Conservation (phyloP, 2,888 invertebrate species). For the Anagyrus pseudococci region DNA sequence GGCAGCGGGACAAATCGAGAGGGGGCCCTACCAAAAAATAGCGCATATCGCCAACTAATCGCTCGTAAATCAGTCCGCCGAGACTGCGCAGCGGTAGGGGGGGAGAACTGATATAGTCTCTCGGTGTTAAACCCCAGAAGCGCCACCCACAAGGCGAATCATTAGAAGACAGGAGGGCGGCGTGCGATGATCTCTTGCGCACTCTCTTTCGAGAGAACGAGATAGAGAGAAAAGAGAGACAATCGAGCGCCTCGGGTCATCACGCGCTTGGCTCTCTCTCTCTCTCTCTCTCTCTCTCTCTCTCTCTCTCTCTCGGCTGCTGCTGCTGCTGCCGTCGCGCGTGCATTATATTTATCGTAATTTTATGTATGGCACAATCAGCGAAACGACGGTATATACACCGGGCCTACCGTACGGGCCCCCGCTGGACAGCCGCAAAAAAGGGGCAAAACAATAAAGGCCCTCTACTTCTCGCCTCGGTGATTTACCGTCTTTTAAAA, state of each 20-base stretch:
- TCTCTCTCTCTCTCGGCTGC: too few species aligned
- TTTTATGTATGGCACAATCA: constrained; percentile 61
- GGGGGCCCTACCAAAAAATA: neutral
- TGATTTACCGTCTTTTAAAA: constrained; percentile 57
- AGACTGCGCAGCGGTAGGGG: neutral
- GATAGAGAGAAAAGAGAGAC: constrained; percentile 21
- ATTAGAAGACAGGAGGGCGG: neutral
- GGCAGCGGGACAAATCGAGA: too few species aligned
- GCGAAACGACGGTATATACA: constrained; percentile 36
- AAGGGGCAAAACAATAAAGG: constrained; percentile 48
- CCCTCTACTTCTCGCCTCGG: too few species aligned
- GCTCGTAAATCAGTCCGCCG: neutral
- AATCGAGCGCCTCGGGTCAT: constrained; percentile 36
- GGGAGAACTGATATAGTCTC: too few species aligned
- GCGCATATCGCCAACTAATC: neutral
- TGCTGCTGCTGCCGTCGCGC: too few species aligned
- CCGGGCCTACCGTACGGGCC: neutral
- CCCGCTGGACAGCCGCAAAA: constrained; percentile 31
- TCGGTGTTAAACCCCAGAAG: constrained; percentile 5
- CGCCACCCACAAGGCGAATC: constrained; percentile 37
- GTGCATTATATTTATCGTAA: constrained; percentile 58
- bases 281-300: too few species aligned
- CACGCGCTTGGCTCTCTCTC: too few species aligned
- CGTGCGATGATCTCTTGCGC: constrained; percentile 26
- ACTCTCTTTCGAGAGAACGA: too few species aligned